Base-by-base conservation (phyloP, 2,113 vertebrate genomes). In the Epinephelus fuscoguttatus region DNA sequence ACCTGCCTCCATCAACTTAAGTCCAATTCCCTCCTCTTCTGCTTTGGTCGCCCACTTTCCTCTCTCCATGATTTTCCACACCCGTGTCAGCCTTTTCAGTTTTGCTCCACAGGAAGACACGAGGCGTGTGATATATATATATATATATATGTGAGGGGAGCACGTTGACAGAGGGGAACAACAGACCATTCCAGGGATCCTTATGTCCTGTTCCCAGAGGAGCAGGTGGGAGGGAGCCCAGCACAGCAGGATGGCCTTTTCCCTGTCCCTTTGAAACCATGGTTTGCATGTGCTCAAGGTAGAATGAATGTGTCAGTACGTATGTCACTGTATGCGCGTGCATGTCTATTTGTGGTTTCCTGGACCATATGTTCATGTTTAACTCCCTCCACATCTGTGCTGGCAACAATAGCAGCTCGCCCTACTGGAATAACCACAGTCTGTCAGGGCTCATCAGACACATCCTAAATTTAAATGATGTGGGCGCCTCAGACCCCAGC, bases 361-460 rank as follows among this genome's bases (percentile, higher is more conserved):
- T 4, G 17, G 60, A 76, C 78, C 92, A 92, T 84, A 83, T 89
- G 91, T 78, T 94, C 80, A 53, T 50, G 75, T 82, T 94, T 93
- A 93, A 84, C 83, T 89, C 84, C 63, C 81, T 88, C 63, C 92
- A 93, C 94, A 94, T 95, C 92, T 94, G 94, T 67, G 84, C 75
- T 80, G 75, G 80, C 81, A 81, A 84, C 89, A 83, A 92, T 80
- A 85, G 79, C 57, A 14, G 63, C 49, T 79, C 42, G 19, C 80
- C 88, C 89, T 85, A 70, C 73, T 81, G 88, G 88, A 89, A 57
- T 80, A 83, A 86, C 85, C 78, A 59, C 82, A 83, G 90, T 85
- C 89, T 94, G 94, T 95, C 93, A 94, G 64, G 81, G 80, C 87
- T 93, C 88, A 91, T 93, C 89, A 83, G 50, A 74, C 66, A 81